These are phyloP conservation scores for Drosophila quadrilineata DNA, from an alignment of 1,140 invertebrate species.

Conservation along the genomic window DNA sequence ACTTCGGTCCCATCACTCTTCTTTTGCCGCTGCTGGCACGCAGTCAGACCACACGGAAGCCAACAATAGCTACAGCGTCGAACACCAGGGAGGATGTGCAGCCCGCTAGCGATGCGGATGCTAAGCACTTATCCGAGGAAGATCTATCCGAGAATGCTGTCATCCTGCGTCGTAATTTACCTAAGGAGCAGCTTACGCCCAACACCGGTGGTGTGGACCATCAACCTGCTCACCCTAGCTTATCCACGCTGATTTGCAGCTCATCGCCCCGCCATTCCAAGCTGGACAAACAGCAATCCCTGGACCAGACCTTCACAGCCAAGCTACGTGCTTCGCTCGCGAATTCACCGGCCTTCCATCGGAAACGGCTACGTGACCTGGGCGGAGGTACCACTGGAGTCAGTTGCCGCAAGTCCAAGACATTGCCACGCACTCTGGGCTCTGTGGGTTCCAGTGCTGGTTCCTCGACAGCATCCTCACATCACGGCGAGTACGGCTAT, in stretches of 20 bases:
- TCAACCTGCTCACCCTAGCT: constrained; percentile 26
- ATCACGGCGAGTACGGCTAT: constrained; percentile 84
- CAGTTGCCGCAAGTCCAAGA: constrained; percentile 88
- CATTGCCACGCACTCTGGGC: constrained; percentile 87
- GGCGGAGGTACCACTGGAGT: constrained; percentile 60
- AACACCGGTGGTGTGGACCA: background rate
- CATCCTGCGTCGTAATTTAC: constrained; percentile 61
- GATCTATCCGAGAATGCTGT: constrained; percentile 64
- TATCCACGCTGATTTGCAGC: too few species aligned
- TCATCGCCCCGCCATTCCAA: constrained; percentile 82
- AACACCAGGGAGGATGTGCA: constrained; percentile 80
- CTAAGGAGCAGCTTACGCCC: constrained; percentile 31
- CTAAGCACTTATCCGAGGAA: constrained; percentile 50
- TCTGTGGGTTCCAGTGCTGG: constrained; percentile 27
- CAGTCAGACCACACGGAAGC: constrained; percentile 82
- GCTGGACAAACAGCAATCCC: constrained; percentile 85
- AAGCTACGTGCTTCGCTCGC: constrained; percentile 85
- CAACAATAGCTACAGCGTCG: constrained; percentile 44
- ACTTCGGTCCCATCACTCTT: constrained; percentile 94
- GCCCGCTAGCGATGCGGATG: constrained; percentile 76
- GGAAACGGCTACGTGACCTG: constrained; percentile 87
- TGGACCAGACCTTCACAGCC: constrained; percentile 83
- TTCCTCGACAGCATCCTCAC: constrained; percentile 81
- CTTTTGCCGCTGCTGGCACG: constrained; percentile 89
- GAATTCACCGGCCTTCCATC: constrained; percentile 87